phyloP scores from a whole-genome alignment of 2,113 vertebrate genomes.

The Eudyptes chrysolophus region DNA sequence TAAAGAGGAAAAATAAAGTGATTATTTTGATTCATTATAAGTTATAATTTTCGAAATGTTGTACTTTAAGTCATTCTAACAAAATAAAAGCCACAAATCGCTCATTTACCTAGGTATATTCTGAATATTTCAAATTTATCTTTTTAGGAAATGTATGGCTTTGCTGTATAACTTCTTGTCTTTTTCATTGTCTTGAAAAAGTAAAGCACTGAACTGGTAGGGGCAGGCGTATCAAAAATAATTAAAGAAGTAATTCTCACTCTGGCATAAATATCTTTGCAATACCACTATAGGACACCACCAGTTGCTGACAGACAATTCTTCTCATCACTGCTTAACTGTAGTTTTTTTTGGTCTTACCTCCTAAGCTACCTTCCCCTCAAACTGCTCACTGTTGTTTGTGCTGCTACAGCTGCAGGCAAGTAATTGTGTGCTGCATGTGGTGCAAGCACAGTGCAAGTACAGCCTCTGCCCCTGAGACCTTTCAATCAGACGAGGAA shows the following conservation, averaged over 20 bases:
- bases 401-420: background rate
- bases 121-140: background rate
- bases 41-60: background rate
- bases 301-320: background rate
- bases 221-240: background rate
- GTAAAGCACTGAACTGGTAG: background rate
- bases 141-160: background rate
- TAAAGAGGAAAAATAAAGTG: background rate
- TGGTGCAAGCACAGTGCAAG: background rate
- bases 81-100: background rate
- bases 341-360: background rate
- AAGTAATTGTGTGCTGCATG: fast-evolving
- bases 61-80: background rate
- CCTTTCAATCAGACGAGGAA: background rate
- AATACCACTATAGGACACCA: background rate
- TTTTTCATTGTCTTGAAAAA: background rate
- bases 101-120: background rate
- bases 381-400: background rate
- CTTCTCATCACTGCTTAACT: background rate
- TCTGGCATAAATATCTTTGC: background rate
- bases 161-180: background rate
- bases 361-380: background rate
- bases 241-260: background rate
- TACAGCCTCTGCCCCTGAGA: background rate
- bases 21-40: constrained; percentile 1